phyloP scores from a whole-genome alignment of 2,888 invertebrate genomes.

The Calameuta idolon region DNA sequence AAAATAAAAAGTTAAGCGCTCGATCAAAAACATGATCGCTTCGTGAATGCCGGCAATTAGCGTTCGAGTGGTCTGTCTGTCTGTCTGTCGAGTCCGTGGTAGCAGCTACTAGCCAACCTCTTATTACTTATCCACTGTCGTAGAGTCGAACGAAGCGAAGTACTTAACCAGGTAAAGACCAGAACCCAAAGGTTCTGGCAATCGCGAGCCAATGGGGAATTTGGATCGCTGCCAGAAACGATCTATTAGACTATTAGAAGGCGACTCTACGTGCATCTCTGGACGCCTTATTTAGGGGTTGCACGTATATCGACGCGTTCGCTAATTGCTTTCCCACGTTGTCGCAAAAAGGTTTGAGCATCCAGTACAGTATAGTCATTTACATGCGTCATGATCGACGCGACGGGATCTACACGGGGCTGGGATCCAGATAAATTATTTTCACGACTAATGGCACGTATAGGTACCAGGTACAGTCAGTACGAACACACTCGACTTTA shows the following conservation, averaged over 20 bases:
- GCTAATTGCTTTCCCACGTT: slow-evolving; percentile 46
- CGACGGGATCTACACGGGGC: background rate
- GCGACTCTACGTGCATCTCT: slow-evolving; percentile 30
- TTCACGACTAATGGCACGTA: background rate
- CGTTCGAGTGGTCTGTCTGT: slow-evolving; percentile 29
- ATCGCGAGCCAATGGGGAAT: slow-evolving; percentile 27
- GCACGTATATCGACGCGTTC: slow-evolving; percentile 28
- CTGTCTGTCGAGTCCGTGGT: slow-evolving; percentile 23
- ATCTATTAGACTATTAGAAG: slow-evolving; percentile 44
- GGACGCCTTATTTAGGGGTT: slow-evolving; percentile 40
- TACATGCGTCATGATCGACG: background rate
- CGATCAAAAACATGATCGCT: slow-evolving; percentile 45
- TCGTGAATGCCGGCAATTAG: slow-evolving; percentile 44
- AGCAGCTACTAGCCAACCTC: background rate
- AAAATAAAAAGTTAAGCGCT: slow-evolving; percentile 31
- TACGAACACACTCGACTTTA: background rate
- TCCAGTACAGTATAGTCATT: background rate
- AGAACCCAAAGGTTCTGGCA: background rate
- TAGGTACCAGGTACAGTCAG: background rate
- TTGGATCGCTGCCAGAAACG: slow-evolving; percentile 44
- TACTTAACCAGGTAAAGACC: background rate
- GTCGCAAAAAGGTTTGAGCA: slow-evolving; percentile 17
- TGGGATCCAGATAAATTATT: slow-evolving; percentile 9
- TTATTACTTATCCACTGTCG: background rate
- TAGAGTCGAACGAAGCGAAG: background rate